Evolutionary conservation across 2,888 invertebrate species (phyloP).

Genomic region (Lamellibrachia satsuma): DNA sequence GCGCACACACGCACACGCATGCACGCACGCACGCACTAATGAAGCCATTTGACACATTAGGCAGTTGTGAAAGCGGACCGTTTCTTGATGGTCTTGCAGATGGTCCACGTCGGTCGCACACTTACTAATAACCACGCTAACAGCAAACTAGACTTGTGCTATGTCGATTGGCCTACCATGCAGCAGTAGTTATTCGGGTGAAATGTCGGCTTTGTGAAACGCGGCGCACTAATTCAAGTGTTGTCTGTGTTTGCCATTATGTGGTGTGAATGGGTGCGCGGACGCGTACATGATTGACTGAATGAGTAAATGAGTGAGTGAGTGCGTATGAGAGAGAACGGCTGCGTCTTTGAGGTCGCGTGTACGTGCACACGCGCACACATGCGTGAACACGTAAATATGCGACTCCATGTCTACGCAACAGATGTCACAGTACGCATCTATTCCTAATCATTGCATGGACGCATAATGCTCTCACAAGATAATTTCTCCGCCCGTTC

Average conservation of each 20-base stretch:
- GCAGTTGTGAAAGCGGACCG: too few relatives aligned
- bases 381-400: background rate
- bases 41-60: too few relatives aligned
- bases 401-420: background rate
- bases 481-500: background rate
- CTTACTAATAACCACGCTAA: too few relatives aligned
- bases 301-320: background rate
- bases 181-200: background rate
- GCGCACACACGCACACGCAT: too few relatives aligned
- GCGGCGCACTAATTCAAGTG: background rate
- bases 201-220: background rate
- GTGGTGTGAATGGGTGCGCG: background rate
- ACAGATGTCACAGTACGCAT: constrained; percentile 3
- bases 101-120: too few relatives aligned
- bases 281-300: background rate
- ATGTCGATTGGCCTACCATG: background rate
- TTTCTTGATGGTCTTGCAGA: too few relatives aligned
- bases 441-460: background rate
- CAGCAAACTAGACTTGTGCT: background rate
- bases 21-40: too few relatives aligned
- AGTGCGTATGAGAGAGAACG: background rate
- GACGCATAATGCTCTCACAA: background rate
- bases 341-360: background rate
- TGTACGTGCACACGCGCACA: background rate
- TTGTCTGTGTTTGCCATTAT: background rate